Evolutionary conservation across 1,140 invertebrate species (phyloP).

Genomic region (Zophobas morio): DNA sequence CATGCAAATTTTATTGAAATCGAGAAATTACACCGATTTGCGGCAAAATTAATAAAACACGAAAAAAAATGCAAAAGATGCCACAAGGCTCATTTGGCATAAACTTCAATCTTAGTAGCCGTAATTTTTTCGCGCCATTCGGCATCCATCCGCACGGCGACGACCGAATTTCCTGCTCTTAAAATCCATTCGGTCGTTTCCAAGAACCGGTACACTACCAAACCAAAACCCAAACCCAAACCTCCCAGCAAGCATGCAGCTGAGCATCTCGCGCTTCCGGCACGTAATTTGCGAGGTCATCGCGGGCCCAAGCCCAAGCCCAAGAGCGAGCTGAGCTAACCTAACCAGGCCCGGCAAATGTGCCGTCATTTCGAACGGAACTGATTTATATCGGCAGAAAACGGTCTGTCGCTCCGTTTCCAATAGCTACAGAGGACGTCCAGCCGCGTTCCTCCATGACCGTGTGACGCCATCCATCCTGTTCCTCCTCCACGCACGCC

Average conservation of each 20-base stretch:
- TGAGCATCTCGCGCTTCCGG: conserved; percentile 11
- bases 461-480: conserved; percentile 51
- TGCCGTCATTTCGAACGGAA: conserved; percentile 28
- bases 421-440: conserved; percentile 43
- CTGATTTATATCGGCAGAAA: conserved; percentile 33
- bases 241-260: neutral
- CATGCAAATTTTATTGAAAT: no score
- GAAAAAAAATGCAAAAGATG: no score
- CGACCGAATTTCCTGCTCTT: no score
- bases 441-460: conserved; percentile 46
- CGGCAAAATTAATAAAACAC: no score
- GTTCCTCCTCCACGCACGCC: conserved; percentile 44
- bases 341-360: conserved; percentile 17
- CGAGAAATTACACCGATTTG: no score
- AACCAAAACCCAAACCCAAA: neutral
- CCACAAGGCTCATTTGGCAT: no score
- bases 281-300: conserved; percentile 18
- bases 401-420: conserved; percentile 45
- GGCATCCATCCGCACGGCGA: no score
- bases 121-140: no score
- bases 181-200: no score
- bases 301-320: neutral
- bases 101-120: no score
- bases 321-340: neutral
- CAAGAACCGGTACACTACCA: neutral